A percentile compares a stretch with the other conserved stretches of the same genome.
phyloP scores from a whole-genome alignment of 2,888 invertebrate species.

The Anagyrus pseudococci region DNA sequence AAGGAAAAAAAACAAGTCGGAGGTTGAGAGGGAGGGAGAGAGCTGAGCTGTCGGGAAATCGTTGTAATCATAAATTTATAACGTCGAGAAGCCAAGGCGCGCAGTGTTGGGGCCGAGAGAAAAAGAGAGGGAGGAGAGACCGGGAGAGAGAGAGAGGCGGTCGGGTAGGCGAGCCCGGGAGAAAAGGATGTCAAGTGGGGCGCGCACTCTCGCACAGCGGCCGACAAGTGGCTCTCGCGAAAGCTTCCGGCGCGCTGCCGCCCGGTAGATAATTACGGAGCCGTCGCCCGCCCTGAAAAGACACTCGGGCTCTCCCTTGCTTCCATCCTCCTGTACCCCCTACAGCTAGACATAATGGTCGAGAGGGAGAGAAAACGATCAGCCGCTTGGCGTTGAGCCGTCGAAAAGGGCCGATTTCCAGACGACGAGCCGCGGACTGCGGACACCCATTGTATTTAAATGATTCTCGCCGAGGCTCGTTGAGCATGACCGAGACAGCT shows the following conservation, averaged over 20 bases:
- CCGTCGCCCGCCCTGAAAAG: not conserved
- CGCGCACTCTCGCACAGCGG: not conserved
- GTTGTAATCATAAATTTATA: slow-evolving; percentile 16
- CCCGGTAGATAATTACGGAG: slow-evolving; percentile 12
- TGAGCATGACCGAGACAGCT: too few species aligned
- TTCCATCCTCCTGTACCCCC: too few species aligned
- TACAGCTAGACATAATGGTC: too few species aligned
- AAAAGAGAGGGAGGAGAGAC: too few species aligned
- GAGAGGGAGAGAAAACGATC: too few species aligned
- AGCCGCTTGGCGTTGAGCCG: too few species aligned
- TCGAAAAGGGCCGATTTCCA: too few species aligned
- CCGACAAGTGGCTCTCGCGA: slow-evolving; percentile 2
- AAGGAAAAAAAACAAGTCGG: not conserved
- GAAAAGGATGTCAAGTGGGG: slow-evolving; percentile 21
- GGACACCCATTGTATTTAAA: too few species aligned
- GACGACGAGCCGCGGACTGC: too few species aligned
- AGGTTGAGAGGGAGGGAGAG: not conserved
- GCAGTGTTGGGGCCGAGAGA: too few species aligned
- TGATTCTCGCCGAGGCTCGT: too few species aligned
- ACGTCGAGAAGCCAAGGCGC: not conserved
- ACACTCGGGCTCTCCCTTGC: not conserved
- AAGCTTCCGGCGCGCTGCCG: slow-evolving; percentile 1
- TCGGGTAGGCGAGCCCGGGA: not conserved
- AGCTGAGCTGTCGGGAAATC: not conserved
- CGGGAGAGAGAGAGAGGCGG: too few species aligned